phyloP scores from a whole-genome alignment of 2,113 vertebrate species.

The Carassius gibelio region DNA sequence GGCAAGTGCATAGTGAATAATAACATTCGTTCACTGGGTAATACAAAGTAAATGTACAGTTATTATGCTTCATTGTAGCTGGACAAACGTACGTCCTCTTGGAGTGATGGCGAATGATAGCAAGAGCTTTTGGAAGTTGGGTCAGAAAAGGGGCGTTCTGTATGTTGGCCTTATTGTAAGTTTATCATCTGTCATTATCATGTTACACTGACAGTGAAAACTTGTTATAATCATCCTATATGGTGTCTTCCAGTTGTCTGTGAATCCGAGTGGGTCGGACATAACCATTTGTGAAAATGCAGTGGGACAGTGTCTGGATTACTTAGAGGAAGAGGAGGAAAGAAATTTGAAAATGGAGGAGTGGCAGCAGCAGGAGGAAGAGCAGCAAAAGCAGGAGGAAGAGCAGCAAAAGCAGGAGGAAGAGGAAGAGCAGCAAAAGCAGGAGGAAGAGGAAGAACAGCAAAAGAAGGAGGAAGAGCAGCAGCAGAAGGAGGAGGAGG shows the following conservation, averaged over 20 bases:
- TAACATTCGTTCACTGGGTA: neutral
- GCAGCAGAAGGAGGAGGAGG: neutral
- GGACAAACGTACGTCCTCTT: rapidly evolving
- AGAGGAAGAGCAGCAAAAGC: too few relatives aligned
- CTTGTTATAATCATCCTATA: neutral
- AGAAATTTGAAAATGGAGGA: neutral
- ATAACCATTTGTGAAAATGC: neutral
- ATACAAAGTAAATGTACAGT: neutral
- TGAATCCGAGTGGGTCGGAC: neutral
- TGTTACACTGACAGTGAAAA: neutral
- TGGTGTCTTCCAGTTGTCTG: neutral
- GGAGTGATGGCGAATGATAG: conserved; percentile 54
- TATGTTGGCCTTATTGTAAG: neutral
- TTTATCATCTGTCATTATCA: neutral
- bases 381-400: neutral
- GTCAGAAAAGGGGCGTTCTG: rapidly evolving
- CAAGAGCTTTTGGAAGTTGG: conserved; percentile 70
- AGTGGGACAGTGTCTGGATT: neutral
- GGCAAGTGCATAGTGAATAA: neutral
- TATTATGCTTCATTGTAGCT: conserved; percentile 53
- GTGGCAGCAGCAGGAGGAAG: neutral
- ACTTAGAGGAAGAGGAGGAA: neutral
- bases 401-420: neutral
- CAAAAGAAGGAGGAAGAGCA: neutral
- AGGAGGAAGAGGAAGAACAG: too few relatives aligned